A percentile compares a stretch with the other conserved stretches of the same genome.
Evolutionary conservation across 2,888 invertebrate species (phyloP).

Genomic region (Pristionchus fissidentatus): DNA sequence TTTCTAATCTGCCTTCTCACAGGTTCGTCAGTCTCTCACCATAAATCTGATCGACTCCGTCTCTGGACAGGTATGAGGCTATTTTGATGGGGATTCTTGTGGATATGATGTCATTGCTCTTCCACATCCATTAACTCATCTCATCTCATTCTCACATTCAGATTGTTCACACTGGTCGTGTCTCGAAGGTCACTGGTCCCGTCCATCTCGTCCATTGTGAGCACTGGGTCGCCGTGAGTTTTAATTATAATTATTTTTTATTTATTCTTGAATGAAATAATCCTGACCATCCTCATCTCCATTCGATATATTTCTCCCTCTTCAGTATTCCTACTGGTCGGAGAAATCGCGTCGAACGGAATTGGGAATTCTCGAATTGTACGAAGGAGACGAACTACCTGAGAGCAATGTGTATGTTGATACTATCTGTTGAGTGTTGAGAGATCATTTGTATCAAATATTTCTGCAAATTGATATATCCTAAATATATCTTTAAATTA

Average conservation of each 20-base stretch:
- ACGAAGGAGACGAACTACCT: constrained; percentile 84
- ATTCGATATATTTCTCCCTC: background rate
- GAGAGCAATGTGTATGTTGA: constrained; percentile 49
- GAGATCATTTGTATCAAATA: constrained; percentile 69
- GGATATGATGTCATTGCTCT: background rate
- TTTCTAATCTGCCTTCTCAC: constrained; percentile 15
- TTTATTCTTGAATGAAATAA: background rate
- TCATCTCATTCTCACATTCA: background rate
- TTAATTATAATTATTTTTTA: background rate
- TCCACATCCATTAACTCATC: background rate
- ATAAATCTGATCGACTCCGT: constrained; percentile 91
- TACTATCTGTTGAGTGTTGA: no score
- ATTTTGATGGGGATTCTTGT: background rate
- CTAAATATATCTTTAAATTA: background rate
- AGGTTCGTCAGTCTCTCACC: constrained; percentile 79
- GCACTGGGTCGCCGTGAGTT: constrained; percentile 88
- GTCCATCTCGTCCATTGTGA: constrained; percentile 93
- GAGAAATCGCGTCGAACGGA: constrained; percentile 93
- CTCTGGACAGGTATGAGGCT: constrained; percentile 84
- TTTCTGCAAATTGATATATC: background rate
- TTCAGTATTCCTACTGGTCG: constrained; percentile 88
- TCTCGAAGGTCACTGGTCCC: constrained; percentile 83
- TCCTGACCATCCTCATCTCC: background rate
- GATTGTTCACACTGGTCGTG: constrained; percentile 29
- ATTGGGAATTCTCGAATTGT: constrained; percentile 92